Base-by-base conservation (phyloP, 2,113 vertebrate species). In the Synchiropus splendidus region DNA sequence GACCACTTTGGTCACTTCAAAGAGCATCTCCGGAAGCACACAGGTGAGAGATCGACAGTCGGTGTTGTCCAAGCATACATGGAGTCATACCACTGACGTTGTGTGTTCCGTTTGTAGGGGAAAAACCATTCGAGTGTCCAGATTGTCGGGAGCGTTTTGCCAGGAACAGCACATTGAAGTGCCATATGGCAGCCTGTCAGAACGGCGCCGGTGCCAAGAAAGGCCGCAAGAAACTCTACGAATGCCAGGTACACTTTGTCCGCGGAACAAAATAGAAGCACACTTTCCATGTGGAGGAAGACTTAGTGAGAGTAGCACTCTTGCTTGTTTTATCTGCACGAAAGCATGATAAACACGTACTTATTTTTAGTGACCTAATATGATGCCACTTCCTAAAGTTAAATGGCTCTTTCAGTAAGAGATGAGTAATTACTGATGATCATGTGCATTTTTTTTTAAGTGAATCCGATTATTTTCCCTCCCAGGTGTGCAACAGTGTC, bases 1-100 rank as follows among this genome's bases (percentile, higher is more conserved):
- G 92, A 97, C 58, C 95, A 99, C 67, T 96, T 97, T 11, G 94
- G 95, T 6, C 95, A 99, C 74, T 98, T 97, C 77, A 98, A 99
- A 81, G 95, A 99, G 50, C 95, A 98, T 52, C 83, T 99, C 39
- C 81, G 95, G 42, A 99, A 97, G 48, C 94, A 99, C 77, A 99
- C 95, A 59, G 95, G 95, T 75, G 31, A 65, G 64, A 45, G 8
- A 13, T 9, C 41, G 47, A 41, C n/a, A n/a, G n/a, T n/a, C 15
- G 6, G 38, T 12, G 3, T 5, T 21, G 10, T 33, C 35, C 45
- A 0, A 44, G 9, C 44, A 41, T 39, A 49, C 49, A 3, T 27
- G 16, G 8, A 18, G 6, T 44, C 2, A 13, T 30, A 6, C 34
- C 16, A 9, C 13, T n/a, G n/a, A 0, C 44, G 17, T 62, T 27